phyloP scores from a whole-genome alignment of 2,797 vertebrate species.

The Spheniscus humboldti region DNA sequence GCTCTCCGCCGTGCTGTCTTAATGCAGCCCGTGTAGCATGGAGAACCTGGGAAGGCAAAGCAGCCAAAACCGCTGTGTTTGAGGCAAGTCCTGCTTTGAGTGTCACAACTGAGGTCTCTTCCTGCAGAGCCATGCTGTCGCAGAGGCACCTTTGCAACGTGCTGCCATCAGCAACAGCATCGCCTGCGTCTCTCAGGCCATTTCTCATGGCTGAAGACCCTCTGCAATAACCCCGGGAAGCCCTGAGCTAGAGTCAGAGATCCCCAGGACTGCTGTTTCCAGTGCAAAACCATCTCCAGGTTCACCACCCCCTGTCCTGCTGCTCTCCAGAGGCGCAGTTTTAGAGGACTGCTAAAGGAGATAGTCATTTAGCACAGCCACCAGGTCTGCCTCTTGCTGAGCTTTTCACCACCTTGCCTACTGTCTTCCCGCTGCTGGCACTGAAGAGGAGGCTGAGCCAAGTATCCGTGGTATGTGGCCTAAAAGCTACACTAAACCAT shows the following conservation, averaged over 20 bases:
- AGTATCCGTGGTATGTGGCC: not conserved
- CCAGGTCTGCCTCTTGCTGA: not conserved
- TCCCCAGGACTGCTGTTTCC: not conserved
- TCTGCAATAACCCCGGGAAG: not conserved
- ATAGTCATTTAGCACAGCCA: not conserved
- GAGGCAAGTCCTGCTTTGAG: not conserved
- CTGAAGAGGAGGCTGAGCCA: not conserved
- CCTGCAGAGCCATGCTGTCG: not conserved
- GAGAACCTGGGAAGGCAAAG: not conserved
- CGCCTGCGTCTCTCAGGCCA: fast-evolving
- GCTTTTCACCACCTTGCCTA: not conserved
- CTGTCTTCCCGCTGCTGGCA: not conserved
- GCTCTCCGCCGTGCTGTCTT: fast-evolving
- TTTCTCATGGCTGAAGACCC: not conserved
- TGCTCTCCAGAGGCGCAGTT: not conserved
- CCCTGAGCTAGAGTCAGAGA: not conserved
- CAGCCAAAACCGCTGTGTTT: not conserved
- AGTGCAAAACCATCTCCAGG: not conserved
- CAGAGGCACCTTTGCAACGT: not conserved
- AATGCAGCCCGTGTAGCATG: fast-evolving
- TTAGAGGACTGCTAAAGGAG: not conserved
- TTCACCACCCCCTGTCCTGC: not conserved
- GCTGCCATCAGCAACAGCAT: not conserved
- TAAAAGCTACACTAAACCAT: not conserved
- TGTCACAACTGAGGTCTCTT: not conserved